Conservation (phyloP, 2,797 vertebrate genomes). For the Silurus lanzhouensis region DNA sequence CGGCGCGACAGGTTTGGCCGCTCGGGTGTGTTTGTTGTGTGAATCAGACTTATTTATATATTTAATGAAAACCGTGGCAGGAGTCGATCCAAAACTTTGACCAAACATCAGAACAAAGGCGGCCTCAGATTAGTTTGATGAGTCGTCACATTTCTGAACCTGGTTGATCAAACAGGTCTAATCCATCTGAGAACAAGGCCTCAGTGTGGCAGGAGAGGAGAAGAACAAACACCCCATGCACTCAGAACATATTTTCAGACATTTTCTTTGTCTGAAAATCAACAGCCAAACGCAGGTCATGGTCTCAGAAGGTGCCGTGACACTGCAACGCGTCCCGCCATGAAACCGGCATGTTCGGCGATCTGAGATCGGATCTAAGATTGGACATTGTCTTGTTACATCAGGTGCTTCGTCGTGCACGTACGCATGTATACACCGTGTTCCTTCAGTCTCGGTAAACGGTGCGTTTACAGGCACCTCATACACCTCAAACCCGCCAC, state of each 20-base stretch:
- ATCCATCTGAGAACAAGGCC: background rate
- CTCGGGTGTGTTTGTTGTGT: background rate
- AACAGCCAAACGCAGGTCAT: background rate
- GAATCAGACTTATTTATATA: conserved; percentile 5
- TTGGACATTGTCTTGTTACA: background rate
- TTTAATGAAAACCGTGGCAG: background rate
- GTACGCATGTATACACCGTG: background rate
- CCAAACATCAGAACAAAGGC: conserved; percentile 9
- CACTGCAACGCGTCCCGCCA: background rate
- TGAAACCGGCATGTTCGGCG: background rate
- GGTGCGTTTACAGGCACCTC: background rate
- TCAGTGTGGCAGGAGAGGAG: background rate
- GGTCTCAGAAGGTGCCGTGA: conserved; percentile 9
- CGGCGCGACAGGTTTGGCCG: background rate
- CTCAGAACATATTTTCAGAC: background rate
- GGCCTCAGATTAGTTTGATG: background rate
- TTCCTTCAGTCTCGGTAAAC: background rate
- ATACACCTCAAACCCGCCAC: background rate
- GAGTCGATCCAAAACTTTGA: background rate
- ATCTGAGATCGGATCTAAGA: background rate
- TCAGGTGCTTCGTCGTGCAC: background rate
- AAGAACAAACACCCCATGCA: background rate
- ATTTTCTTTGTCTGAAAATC: conserved; percentile 7
- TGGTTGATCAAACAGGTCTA: conserved; percentile 17
- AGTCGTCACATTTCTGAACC: background rate